These are phyloP conservation scores for Notodonta ziczac DNA, from an alignment of 2,888 invertebrate genomes.

Conservation along the genomic window DNA sequence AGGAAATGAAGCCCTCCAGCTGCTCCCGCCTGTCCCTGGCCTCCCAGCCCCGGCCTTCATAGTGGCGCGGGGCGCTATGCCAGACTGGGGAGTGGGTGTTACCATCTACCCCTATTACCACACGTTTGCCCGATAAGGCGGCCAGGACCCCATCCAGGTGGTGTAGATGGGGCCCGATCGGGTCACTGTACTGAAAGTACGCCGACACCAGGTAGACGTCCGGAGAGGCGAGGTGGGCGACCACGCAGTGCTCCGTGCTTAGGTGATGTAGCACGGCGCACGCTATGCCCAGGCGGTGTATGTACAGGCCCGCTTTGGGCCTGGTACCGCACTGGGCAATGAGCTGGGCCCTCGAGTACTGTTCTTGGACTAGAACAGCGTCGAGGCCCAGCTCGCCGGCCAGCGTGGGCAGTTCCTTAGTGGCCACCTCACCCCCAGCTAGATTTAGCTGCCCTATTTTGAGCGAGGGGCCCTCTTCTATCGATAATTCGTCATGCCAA, in stretches of 20 bases:
- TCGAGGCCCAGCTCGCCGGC: no score
- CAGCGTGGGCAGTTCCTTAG: slow-evolving; percentile 21
- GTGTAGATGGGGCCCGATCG: background rate
- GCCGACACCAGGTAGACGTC: no score
- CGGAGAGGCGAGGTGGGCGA: no score
- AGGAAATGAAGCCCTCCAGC: background rate
- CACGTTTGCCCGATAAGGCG: slow-evolving; percentile 14
- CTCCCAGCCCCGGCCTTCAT: no score
- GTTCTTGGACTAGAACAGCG: slow-evolving; percentile 35
- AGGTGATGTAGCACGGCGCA: no score
- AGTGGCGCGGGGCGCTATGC: slow-evolving; percentile 10
- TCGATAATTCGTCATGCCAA: slow-evolving; percentile 15
- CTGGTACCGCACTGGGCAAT: slow-evolving; percentile 5
- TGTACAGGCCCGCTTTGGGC: slow-evolving; percentile 27
- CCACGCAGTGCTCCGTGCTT: no score
- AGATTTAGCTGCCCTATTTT: slow-evolving; percentile 33
- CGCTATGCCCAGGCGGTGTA: background rate
- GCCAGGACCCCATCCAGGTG: slow-evolving; percentile 4
- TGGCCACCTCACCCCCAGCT: slow-evolving; percentile 22
- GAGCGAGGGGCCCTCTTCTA: background rate
- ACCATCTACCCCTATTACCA: no score
- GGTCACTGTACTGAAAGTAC: no score
- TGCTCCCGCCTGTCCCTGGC: background rate
- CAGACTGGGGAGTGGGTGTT: slow-evolving; percentile 27
- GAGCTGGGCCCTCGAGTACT: slow-evolving; percentile 14